These are phyloP conservation scores for Drosophila atripex DNA, from an alignment of 2,888 invertebrate species.

Conservation along the genomic window DNA sequence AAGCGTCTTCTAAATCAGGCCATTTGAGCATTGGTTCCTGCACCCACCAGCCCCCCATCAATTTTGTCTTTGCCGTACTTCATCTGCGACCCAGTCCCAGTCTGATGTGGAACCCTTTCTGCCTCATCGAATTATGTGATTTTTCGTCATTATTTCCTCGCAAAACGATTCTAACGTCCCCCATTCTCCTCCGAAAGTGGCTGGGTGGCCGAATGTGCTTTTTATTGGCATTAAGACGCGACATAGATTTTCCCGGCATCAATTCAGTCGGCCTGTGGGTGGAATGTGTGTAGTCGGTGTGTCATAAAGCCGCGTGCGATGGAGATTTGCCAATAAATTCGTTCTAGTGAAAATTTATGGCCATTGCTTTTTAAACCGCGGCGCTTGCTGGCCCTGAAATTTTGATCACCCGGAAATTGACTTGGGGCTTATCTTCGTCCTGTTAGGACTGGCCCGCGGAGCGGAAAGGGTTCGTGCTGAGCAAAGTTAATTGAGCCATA, in stretches of 20 bases:
- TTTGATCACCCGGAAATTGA: slow-evolving; percentile 66
- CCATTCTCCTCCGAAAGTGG: slow-evolving; percentile 23
- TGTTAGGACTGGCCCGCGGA: slow-evolving; percentile 38
- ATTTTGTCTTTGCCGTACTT: slow-evolving; percentile 33
- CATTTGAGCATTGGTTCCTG: slow-evolving; percentile 66
- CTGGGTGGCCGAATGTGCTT: slow-evolving; percentile 60
- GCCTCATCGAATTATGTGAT: slow-evolving; percentile 78
- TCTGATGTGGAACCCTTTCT: slow-evolving; percentile 15
- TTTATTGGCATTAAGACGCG: slow-evolving; percentile 75
- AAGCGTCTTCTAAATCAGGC: slow-evolving; percentile 75
- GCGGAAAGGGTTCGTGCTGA: background rate
- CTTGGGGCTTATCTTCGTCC: slow-evolving; percentile 14
- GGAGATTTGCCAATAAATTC: slow-evolving; percentile 76
- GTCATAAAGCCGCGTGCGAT: slow-evolving; percentile 66
- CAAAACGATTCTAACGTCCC: slow-evolving; percentile 72
- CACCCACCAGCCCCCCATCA: slow-evolving; percentile 44
- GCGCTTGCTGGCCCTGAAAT: slow-evolving; percentile 63
- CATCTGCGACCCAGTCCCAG: background rate
- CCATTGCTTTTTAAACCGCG: slow-evolving; percentile 78
- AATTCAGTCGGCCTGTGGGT: slow-evolving; percentile 46
- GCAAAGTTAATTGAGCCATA: slow-evolving; percentile 26
- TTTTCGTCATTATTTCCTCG: slow-evolving; percentile 80
- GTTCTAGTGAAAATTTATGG: slow-evolving; percentile 78
- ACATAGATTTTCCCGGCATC: slow-evolving; percentile 65
- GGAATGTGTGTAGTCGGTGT: slow-evolving; percentile 11